phyloP scores from a whole-genome alignment of 2,888 invertebrate species.

The Spicauda simplicius region DNA sequence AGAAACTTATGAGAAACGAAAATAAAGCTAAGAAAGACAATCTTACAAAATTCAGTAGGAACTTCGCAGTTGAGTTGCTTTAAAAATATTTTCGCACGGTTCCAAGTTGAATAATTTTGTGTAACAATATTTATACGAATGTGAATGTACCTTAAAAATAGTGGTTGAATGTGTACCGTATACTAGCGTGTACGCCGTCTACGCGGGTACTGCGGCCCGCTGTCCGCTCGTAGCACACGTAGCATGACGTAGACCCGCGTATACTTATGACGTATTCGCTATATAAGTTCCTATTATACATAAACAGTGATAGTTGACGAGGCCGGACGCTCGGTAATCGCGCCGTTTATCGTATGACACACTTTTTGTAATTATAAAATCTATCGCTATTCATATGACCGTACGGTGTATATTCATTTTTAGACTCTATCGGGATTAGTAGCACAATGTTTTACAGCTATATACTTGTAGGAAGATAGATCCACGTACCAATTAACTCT shows the following conservation, averaged over 20 bases:
- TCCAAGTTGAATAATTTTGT: too few relatives aligned
- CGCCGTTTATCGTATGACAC: conserved; percentile 16
- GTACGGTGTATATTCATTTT: conserved; percentile 9
- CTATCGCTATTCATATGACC: background rate
- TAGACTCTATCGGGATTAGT: background rate
- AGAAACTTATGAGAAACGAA: conserved; percentile 7
- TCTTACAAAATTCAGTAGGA: background rate
- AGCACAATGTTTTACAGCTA: background rate
- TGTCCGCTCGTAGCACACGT: conserved; percentile 47
- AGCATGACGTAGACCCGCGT: conserved; percentile 47
- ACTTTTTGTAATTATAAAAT: conserved; percentile 12
- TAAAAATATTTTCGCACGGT: background rate
- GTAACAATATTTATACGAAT: background rate
- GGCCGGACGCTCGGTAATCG: conserved; percentile 25
- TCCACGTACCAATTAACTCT: background rate
- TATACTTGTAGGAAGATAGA: background rate
- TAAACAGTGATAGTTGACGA: conserved; percentile 22
- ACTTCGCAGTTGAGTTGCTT: background rate
- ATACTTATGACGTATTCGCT: conserved; percentile 42
- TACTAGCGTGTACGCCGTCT: conserved; percentile 40
- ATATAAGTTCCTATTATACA: conserved; percentile 27
- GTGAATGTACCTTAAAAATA: conserved; percentile 18
- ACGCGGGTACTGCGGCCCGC: conserved; percentile 46
- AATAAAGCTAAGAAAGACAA: background rate
- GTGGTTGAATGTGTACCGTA: conserved; percentile 11